These are phyloP conservation scores for Furcula furcula DNA, from an alignment of 2,888 invertebrate genomes.

Conservation along the genomic window DNA sequence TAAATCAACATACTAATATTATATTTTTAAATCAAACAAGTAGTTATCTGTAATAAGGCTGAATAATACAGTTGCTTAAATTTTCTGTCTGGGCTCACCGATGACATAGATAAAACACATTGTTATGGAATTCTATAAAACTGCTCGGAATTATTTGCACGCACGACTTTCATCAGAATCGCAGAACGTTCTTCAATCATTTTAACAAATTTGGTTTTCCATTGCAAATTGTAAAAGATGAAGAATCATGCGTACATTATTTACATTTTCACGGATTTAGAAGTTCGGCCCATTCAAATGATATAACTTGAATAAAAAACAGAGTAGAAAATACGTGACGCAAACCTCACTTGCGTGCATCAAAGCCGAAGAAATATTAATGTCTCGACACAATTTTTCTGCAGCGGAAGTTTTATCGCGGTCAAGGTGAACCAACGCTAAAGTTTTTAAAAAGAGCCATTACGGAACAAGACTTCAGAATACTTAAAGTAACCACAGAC, in stretches of 20 bases:
- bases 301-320: neutral
- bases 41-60: too few species aligned
- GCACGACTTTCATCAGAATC: constrained; percentile 52
- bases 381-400: neutral
- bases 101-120: too few species aligned
- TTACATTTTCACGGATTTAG: constrained; percentile 14
- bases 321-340: too few species aligned
- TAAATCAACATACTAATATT: too few species aligned
- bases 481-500: too few species aligned
- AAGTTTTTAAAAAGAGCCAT: neutral
- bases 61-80: too few species aligned
- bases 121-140: too few species aligned
- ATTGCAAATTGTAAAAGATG: constrained; percentile 18
- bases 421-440: neutral
- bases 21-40: too few species aligned
- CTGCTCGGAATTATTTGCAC: constrained; percentile 35
- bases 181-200: constrained; percentile 50
- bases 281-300: neutral
- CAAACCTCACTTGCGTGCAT: neutral
- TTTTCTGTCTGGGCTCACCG: too few species aligned
- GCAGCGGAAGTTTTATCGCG: neutral
- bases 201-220: constrained; percentile 22
- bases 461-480: neutral
- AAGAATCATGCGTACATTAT: constrained; percentile 21
- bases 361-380: neutral